Evolutionary conservation across 2,113 vertebrate species (phyloP).

Genomic region (Xiphorhynchus elegans): DNA sequence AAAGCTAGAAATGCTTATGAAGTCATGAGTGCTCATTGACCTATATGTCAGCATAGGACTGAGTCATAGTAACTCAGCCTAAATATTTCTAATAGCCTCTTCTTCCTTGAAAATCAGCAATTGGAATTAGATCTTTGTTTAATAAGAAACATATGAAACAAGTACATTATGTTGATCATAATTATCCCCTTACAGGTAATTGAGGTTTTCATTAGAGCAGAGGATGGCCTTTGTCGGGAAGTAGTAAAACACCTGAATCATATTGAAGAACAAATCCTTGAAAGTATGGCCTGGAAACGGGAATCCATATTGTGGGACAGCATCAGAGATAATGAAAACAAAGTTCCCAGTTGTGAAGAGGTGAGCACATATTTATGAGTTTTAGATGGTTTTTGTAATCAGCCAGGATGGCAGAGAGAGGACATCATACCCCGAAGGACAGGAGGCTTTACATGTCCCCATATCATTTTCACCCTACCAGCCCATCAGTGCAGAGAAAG

Average conservation of each 20-base stretch:
- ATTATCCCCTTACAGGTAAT: constrained; percentile 81
- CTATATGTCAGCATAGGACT: rapidly evolving
- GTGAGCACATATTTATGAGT: neutral
- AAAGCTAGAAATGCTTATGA: neutral
- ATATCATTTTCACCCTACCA: neutral
- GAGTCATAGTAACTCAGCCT: neutral
- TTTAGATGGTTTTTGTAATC: neutral
- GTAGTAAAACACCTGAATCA: constrained; percentile 94
- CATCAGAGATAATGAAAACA: constrained; percentile 82
- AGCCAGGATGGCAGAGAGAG: neutral
- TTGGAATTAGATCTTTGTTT: neutral
- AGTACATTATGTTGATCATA: neutral
- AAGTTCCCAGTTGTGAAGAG: constrained; percentile 88
- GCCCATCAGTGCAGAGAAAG: neutral
- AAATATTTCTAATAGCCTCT: neutral
- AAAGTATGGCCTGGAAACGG: constrained; percentile 88
- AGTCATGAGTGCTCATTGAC: neutral
- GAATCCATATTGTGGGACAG: constrained; percentile 89
- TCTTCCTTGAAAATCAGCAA: neutral
- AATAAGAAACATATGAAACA: neutral
- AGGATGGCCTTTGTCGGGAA: constrained; percentile 91
- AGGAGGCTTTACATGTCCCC: neutral
- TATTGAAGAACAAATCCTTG: constrained; percentile 93
- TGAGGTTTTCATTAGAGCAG: constrained; percentile 90
- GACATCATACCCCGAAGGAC: neutral